These are phyloP conservation scores for Glyptemys insculpta DNA, from an alignment of 2,797 vertebrate species.

Conservation along the genomic window DNA sequence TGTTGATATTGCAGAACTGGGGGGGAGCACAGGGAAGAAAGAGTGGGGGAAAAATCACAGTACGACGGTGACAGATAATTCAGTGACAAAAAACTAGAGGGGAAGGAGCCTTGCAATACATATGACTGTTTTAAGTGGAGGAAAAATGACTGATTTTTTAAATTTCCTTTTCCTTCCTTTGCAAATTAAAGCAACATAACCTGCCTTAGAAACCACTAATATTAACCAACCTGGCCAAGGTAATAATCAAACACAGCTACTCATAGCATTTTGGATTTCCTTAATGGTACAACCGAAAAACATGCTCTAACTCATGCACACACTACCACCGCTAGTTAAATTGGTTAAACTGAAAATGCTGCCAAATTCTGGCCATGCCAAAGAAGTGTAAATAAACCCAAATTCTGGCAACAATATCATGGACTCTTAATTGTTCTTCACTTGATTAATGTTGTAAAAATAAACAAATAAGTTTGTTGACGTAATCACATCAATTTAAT, in stretches of 20 bases:
- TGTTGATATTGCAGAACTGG: background rate
- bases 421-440: background rate
- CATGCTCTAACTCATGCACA: background rate
- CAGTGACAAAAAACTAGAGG: background rate
- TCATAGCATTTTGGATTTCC: background rate
- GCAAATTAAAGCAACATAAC: background rate
- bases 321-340: background rate
- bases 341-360: background rate
- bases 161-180: background rate
- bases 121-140: fast-evolving
- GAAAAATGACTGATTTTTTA: background rate
- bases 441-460: background rate
- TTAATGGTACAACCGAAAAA: fast-evolving
- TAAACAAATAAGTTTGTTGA: background rate
- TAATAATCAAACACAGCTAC: background rate
- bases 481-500: background rate
- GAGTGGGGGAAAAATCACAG: fast-evolving
- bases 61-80: background rate
- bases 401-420: background rate
- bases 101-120: background rate
- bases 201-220: fast-evolving
- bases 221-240: background rate
- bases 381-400: background rate
- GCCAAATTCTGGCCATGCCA: background rate
- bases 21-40: background rate